A percentile compares a stretch with the other conserved stretches of the same genome.
Evolutionary conservation across 2,888 invertebrate genomes (phyloP).

Genomic region (Clunio marinus): DNA sequence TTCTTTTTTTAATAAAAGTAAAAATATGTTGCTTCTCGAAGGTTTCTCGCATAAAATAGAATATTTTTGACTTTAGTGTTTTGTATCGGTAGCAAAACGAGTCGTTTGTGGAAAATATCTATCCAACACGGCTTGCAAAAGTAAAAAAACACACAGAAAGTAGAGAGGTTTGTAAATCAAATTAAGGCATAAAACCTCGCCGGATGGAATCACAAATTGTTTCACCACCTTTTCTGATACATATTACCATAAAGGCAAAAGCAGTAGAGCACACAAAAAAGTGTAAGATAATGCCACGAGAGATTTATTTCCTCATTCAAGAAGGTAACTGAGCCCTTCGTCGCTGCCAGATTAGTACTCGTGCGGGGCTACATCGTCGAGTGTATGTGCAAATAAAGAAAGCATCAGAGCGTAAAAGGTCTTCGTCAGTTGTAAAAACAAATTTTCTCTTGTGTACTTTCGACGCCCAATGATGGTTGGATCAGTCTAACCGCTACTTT

Average conservation of each 20-base stretch:
- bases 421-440: neutral
- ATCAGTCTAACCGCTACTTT: too few relatives aligned
- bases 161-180: constrained; percentile 35
- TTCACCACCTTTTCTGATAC: constrained; percentile 33
- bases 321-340: constrained; percentile 13
- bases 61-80: too few relatives aligned
- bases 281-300: constrained; percentile 12
- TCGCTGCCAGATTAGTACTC: constrained; percentile 1
- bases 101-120: too few relatives aligned
- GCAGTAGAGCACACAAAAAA: neutral
- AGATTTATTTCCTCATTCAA: constrained; percentile 31
- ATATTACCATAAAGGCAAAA: constrained; percentile 35
- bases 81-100: too few relatives aligned
- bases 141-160: neutral
- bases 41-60: too few relatives aligned
- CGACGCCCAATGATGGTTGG: too few relatives aligned
- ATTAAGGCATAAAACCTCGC: constrained; percentile 37
- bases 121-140: too few relatives aligned
- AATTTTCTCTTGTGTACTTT: neutral
- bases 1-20: too few relatives aligned
- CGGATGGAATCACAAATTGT: constrained; percentile 37
- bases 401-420: neutral
- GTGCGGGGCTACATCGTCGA: neutral
- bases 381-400: neutral
- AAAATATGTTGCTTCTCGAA: too few relatives aligned